Evolutionary conservation across 2,797 vertebrate species (phyloP).

Genomic region (Sebastes vulpes): DNA sequence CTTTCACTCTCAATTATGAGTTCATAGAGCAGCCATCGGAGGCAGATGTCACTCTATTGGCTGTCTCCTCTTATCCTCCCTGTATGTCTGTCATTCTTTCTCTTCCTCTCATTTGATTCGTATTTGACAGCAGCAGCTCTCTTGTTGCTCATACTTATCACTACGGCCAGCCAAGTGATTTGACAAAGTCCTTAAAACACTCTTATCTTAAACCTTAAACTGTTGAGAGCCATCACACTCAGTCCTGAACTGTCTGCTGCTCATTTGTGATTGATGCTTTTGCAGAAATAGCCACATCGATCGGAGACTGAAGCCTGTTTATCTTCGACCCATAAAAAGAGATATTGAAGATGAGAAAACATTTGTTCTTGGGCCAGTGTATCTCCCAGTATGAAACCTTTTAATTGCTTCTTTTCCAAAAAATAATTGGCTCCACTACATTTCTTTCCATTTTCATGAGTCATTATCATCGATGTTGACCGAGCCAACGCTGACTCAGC

Average conservation of each 20-base stretch:
- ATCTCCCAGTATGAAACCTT: not conserved
- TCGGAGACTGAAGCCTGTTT: not conserved
- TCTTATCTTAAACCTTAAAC: not conserved
- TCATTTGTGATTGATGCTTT: not conserved
- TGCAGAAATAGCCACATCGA: not conserved
- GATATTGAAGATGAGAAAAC: not conserved
- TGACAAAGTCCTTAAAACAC: not conserved
- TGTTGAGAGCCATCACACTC: not conserved
- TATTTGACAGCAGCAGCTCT: not conserved
- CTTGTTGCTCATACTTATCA: not conserved
- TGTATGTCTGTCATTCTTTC: not conserved
- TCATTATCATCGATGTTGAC: not conserved
- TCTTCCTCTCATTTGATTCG: not conserved
- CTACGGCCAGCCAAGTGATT: not conserved
- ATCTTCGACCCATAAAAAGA: not conserved
- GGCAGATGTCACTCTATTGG: not conserved
- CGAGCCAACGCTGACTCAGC: not conserved
- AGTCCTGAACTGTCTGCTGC: not conserved
- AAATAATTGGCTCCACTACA: not conserved
- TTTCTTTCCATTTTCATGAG: not conserved
- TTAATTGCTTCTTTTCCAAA: not conserved
- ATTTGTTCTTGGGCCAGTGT: not conserved
- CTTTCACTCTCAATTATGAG: not conserved
- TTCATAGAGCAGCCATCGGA: constrained; percentile 23
- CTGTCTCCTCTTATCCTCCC: not conserved